Evolutionary conservation across 2,113 vertebrate species (phyloP).

Genomic region (Perca fluviatilis): DNA sequence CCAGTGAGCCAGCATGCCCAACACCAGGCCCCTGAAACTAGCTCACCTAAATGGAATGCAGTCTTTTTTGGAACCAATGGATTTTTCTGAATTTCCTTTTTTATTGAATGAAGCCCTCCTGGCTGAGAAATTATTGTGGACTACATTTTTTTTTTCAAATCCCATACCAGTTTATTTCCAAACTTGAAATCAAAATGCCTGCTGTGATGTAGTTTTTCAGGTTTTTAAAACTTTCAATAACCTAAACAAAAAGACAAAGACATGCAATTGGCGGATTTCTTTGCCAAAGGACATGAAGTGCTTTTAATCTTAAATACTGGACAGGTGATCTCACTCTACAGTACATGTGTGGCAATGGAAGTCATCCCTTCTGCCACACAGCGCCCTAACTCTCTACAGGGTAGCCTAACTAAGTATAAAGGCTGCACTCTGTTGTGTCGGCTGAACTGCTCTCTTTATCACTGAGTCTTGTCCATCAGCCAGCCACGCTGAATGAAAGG

Average conservation of each 20-base stretch:
- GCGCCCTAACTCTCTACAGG: neutral
- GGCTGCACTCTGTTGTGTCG: slow-evolving; percentile 13
- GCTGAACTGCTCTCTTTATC: slow-evolving; percentile 45
- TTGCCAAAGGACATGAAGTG: slow-evolving; percentile 18
- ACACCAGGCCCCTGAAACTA: no score
- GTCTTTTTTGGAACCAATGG: no score
- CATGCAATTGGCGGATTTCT: slow-evolving; percentile 3
- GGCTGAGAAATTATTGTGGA: no score
- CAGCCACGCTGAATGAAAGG: slow-evolving; percentile 63
- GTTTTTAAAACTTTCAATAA: neutral
- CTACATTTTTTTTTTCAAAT: neutral
- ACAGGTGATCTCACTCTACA: slow-evolving; percentile 30
- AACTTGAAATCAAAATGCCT: neutral
- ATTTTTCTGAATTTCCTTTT: neutral
- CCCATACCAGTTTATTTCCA: neutral
- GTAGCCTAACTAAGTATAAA: neutral
- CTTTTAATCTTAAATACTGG: slow-evolving; percentile 27
- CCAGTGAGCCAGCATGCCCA: no score
- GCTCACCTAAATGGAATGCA: no score
- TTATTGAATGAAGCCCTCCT: neutral
- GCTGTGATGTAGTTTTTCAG: neutral
- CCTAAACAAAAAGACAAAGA: neutral
- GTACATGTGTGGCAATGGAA: neutral
- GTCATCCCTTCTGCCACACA: neutral
- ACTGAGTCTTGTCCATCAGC: slow-evolving; percentile 43